phyloP scores from a whole-genome alignment of 2,888 invertebrate genomes.

The Spisula subtruncata region DNA sequence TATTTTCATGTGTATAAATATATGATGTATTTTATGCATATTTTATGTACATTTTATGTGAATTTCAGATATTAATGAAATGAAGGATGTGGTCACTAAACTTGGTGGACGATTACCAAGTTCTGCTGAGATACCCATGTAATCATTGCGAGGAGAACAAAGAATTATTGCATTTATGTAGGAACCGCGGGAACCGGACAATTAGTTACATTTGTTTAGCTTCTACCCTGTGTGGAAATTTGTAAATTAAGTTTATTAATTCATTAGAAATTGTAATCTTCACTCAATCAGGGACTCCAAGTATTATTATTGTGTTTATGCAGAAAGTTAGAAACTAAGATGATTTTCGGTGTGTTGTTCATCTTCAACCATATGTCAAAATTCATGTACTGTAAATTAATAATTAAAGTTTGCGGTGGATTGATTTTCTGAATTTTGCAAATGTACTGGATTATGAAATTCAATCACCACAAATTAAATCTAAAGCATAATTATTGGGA shows the following conservation, averaged over 20 bases:
- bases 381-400: too few species aligned
- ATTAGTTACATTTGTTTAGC: background rate
- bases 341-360: too few species aligned
- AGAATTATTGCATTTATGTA: background rate
- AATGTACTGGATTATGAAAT: too few species aligned
- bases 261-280: background rate
- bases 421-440: too few species aligned
- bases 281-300: background rate
- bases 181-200: background rate
- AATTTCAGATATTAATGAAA: slow-evolving; percentile 79
- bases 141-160: background rate
- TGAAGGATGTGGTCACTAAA: slow-evolving; percentile 83
- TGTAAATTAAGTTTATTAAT: background rate
- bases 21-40: too few species aligned
- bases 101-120: slow-evolving; percentile 80
- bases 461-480: too few species aligned
- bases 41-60: background rate
- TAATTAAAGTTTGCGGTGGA: too few species aligned
- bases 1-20: too few species aligned
- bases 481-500: too few species aligned
- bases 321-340: too few species aligned
- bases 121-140: slow-evolving; percentile 62
- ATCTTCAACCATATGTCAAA: too few species aligned
- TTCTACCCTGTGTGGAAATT: background rate
- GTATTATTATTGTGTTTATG: background rate